Conservation (phyloP, 2,888 invertebrate species). For the Pammene fasciana region DNA sequence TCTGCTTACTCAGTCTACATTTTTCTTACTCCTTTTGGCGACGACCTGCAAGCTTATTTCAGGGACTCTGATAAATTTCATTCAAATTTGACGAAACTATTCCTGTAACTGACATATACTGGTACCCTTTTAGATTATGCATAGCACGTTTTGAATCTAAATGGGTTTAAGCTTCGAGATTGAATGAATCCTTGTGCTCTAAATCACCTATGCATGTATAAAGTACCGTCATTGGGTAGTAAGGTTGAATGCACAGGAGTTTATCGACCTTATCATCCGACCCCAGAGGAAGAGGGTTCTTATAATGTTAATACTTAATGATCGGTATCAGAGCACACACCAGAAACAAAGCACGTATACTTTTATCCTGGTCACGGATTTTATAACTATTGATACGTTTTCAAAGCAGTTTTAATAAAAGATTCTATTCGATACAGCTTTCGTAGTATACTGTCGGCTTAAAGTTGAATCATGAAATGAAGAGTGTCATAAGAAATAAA, state of each 20-base stretch:
- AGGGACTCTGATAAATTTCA: conserved; percentile 17
- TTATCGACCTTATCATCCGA: conserved; percentile 71
- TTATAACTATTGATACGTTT: conserved; percentile 52
- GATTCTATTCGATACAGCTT: conserved; percentile 28
- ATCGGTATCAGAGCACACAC: conserved; percentile 57
- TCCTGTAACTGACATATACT: conserved; percentile 12
- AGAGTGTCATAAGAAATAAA: conserved; percentile 60
- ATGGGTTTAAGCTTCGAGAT: conserved; percentile 32
- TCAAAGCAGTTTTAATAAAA: conserved; percentile 31
- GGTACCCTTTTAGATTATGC: conserved; percentile 31
- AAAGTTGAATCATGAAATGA: conserved; percentile 41
- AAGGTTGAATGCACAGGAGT: conserved; percentile 70
- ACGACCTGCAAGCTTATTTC: conserved; percentile 15
- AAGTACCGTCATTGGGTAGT: conserved; percentile 46
- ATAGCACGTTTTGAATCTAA: conserved; percentile 28
- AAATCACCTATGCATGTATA: conserved; percentile 39
- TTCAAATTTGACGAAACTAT: conserved; percentile 20
- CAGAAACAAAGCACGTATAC: conserved; percentile 59
- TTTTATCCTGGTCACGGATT: conserved; percentile 73
- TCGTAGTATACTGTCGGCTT: conserved; percentile 31
- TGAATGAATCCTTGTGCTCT: conserved; percentile 37
- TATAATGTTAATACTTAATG: conserved; percentile 70
- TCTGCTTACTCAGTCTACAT: conserved; percentile 51
- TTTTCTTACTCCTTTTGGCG: conserved; percentile 36
- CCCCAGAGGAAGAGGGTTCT: conserved; percentile 73